A percentile compares a stretch with the other conserved stretches of the same genome.
phyloP scores from a whole-genome alignment of 2,113 vertebrate genomes.

The Zosterops lateralis region DNA sequence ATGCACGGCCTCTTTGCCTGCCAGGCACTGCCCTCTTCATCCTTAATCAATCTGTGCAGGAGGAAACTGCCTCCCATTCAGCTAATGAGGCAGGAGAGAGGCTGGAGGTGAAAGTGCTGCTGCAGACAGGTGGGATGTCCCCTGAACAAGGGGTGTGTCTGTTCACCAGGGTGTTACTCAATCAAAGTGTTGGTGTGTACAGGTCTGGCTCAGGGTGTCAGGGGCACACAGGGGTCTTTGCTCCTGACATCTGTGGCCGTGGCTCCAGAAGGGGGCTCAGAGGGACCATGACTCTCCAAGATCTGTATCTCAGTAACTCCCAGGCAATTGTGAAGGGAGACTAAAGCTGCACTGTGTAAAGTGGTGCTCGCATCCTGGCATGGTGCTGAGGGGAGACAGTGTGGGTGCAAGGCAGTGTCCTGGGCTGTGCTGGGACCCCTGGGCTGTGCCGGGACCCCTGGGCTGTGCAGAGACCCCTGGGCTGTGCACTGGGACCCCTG shows the following conservation, averaged over 20 bases:
- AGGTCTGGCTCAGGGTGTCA: background rate
- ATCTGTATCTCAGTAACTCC: background rate
- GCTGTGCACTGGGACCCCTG: background rate
- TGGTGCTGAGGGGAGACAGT: background rate
- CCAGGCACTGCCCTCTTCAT: background rate
- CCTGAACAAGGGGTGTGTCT: background rate
- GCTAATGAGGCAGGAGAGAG: background rate
- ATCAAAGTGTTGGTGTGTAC: background rate
- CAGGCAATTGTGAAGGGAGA: accelerated
- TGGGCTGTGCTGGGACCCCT: accelerated
- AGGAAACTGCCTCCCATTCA: accelerated
- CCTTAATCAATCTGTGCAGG: background rate
- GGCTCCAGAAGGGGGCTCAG: background rate
- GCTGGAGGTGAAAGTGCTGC: too few relatives aligned
- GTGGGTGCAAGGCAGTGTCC: background rate
- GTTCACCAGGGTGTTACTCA: accelerated
- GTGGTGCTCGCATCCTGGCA: background rate
- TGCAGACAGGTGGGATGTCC: background rate
- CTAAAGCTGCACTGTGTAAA: accelerated
- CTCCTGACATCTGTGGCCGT: background rate
- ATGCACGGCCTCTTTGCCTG: background rate
- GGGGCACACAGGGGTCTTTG: background rate
- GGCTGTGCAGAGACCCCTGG: background rate
- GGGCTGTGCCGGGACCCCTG: accelerated
- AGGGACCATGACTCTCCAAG: background rate